Base-by-base conservation (phyloP, 2,797 vertebrate species). In the Lithobates sylvaticus region DNA sequence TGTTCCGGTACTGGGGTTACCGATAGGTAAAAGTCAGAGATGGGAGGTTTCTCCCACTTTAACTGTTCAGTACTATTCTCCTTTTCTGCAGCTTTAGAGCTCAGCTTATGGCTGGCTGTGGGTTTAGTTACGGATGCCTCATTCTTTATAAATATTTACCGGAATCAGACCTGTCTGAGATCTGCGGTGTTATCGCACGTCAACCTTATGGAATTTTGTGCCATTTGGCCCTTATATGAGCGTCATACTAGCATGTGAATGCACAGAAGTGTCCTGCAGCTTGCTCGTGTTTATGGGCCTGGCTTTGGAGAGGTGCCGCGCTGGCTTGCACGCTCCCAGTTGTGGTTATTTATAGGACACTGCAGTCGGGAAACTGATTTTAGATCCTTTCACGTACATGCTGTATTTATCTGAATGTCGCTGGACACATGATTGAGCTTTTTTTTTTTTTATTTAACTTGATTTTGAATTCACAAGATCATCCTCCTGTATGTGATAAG, bases 281-380 rank as follows among this genome's bases (percentile, higher is more conserved):
- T 16, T 15, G 68, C 50, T 32, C 1, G 81, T 83, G 81, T 74
- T 81, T 81, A 81, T 81, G 36, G 79, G 79, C 68, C 79, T 61
- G 79, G 67, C 16, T 72, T 81, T 81, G 80, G 71, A 74, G 39
- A 44, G 80, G 80, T 64, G 80, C 80, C 70, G 50, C 39, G 61
- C 58, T 83, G 81, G 72, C 81, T 74, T 75, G 81, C 81, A 75
- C n/a, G 39, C 81, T 75, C 54, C 6, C 64, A 65, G 36, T 75
- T 26, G 50, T 44, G 18, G 71, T 75, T 83, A 83, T 83, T 83
- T 83, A 83, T 83, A 83, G 81, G 71, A 44, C 54, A 29, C 61
- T 44, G 81, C 79, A 81, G 79, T 81, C 4, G 70, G 32, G 67
- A 71, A 80, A 47, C 44, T 61, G 81, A 44, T 75, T 67, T 16